Conservation (phyloP, 2,113 vertebrate genomes). For the Tyrannus savana region DNA sequence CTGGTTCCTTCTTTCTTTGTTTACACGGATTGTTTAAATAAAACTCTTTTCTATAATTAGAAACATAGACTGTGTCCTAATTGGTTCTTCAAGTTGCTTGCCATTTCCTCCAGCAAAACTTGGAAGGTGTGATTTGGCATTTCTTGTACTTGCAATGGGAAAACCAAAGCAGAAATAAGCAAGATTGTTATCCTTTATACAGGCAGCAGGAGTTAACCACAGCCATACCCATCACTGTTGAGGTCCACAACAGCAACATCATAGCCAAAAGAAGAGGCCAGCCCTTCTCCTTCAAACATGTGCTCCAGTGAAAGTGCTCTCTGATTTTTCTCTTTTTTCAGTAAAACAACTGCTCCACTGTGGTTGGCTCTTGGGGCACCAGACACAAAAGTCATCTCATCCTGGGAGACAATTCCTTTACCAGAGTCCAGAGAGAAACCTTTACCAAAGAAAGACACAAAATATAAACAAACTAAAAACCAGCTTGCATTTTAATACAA, state of each 20-base stretch:
- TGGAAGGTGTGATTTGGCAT: background rate
- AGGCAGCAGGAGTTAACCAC: background rate
- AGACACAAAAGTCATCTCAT: constrained; percentile 89
- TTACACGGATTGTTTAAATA: background rate
- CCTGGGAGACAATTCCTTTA: constrained; percentile 82
- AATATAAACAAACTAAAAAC: background rate
- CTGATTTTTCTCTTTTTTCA: constrained; percentile 80
- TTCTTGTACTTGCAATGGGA: background rate
- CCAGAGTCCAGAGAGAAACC: constrained; percentile 96
- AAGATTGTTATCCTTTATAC: rapidly evolving
- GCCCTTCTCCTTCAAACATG: constrained; percentile 87
- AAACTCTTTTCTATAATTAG: background rate
- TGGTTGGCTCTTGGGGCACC: constrained; percentile 96
- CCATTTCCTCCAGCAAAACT: background rate
- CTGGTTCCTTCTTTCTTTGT: background rate
- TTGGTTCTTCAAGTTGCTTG: background rate
- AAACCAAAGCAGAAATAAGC: background rate
- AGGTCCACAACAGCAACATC: constrained; percentile 94
- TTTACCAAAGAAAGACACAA: constrained; percentile 54
- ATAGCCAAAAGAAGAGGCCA: constrained; percentile 96
- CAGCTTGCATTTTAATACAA: background rate
- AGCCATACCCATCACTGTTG: constrained; percentile 87
- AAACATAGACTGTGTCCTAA: background rate
- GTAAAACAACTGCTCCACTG: constrained; percentile 89
- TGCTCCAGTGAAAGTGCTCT: constrained; percentile 80